These are phyloP conservation scores for Arctia plantaginis DNA, from an alignment of 2,888 invertebrate species.

Conservation along the genomic window DNA sequence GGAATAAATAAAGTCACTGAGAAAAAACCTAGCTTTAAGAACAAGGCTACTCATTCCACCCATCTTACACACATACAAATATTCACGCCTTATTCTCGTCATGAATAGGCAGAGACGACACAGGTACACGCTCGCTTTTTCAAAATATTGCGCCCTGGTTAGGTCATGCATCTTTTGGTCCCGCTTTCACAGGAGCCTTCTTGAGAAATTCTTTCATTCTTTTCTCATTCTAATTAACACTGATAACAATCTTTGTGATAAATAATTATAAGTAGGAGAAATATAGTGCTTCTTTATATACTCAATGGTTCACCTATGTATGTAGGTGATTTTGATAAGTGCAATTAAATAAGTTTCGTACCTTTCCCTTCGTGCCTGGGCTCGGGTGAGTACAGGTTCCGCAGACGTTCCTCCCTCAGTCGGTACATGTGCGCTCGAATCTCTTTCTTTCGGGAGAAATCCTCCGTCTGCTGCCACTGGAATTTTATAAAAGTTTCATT, in stretches of 20 bases:
- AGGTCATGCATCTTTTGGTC: no score
- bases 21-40: background rate
- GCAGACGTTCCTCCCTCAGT: slow-evolving; percentile 92
- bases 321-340: background rate
- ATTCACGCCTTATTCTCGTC: background rate
- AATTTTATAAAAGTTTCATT: slow-evolving; percentile 52
- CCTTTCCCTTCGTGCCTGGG: slow-evolving; percentile 73
- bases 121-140: background rate
- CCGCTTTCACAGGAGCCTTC: background rate
- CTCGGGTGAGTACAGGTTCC: slow-evolving; percentile 90
- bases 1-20: background rate
- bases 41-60: background rate
- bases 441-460: slow-evolving; percentile 94
- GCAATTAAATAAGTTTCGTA: slow-evolving; percentile 43
- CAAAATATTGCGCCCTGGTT: background rate
- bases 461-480: slow-evolving; percentile 95
- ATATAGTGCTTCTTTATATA: background rate
- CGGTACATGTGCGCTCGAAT: slow-evolving; percentile 95
- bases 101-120: background rate
- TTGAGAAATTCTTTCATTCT: background rate
- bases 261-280: background rate
- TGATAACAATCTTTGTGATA: background rate
- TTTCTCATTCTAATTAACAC: background rate
- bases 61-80: background rate
- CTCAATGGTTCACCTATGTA: background rate